phyloP scores from a whole-genome alignment of 2,888 invertebrate species.

The Rhingia rostrata region DNA sequence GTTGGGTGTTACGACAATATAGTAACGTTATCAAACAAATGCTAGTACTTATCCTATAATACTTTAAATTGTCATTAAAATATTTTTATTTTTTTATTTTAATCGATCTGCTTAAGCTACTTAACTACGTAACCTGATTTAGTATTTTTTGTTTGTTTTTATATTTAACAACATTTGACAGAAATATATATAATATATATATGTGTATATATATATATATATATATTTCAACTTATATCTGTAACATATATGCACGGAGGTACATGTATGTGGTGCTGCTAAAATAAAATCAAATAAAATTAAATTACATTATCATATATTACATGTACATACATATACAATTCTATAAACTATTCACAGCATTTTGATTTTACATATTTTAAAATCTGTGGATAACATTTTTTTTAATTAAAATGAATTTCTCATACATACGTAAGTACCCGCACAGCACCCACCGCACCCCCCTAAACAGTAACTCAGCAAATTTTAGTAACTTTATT shows the following conservation, averaged over 20 bases:
- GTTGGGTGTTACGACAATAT: constrained; percentile 28
- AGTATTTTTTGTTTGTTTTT: constrained; percentile 36
- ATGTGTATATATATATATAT: constrained; percentile 8
- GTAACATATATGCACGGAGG: background rate
- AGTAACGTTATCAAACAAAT: constrained; percentile 56
- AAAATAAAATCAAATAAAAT: constrained; percentile 35
- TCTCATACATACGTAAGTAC: constrained; percentile 47
- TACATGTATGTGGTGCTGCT: constrained; percentile 48
- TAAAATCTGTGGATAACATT: constrained; percentile 73
- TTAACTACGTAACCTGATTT: constrained; percentile 67
- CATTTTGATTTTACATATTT: constrained; percentile 71
- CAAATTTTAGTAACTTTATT: constrained; percentile 8
- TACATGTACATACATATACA: constrained; percentile 66
- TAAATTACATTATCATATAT: constrained; percentile 52
- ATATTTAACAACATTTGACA: constrained; percentile 67
- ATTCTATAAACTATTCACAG: constrained; percentile 73
- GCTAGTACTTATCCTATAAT: constrained; percentile 65
- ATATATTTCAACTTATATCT: background rate
- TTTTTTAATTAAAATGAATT: constrained; percentile 44
- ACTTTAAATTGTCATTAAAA: constrained; percentile 56
- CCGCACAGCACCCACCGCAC: constrained; percentile 19
- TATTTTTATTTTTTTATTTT: constrained; percentile 36
- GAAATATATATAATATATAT: constrained; percentile 31
- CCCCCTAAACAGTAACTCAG: background rate
- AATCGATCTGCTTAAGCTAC: constrained; percentile 65